Percentiles rank a stretch among this genome's conserved stretches.
Conservation (phyloP, 1,140 invertebrate species). For the Eurosta solidaginis region DNA sequence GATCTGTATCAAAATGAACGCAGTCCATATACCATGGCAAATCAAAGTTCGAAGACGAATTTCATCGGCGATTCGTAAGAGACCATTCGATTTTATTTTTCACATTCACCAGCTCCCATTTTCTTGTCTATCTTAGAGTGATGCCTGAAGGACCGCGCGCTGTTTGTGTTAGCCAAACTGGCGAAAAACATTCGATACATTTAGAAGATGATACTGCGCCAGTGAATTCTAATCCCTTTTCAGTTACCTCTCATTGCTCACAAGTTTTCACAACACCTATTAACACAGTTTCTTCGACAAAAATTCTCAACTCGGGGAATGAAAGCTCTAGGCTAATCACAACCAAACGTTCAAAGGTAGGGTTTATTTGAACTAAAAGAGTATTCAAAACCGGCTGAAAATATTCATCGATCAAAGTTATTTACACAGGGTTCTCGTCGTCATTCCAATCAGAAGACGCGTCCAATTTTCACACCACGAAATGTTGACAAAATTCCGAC, state of each 20-base stretch:
- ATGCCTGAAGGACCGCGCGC: slow-evolving; percentile 11
- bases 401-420: neutral
- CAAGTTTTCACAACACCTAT: neutral
- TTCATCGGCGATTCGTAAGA: slow-evolving; percentile 33
- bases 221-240: neutral
- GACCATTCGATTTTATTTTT: too few relatives aligned
- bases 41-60: slow-evolving; percentile 17
- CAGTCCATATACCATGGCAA: slow-evolving; percentile 20
- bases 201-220: neutral
- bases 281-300: neutral
- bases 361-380: neutral
- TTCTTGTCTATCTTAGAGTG: neutral
- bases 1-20: slow-evolving; percentile 12
- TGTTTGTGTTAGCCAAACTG: neutral
- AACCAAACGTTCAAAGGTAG: neutral
- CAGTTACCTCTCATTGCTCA: neutral
- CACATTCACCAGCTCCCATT: neutral
- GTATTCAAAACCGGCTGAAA: neutral
- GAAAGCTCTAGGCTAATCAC: neutral
- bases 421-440: neutral
- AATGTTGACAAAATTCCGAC: slow-evolving; percentile 10
- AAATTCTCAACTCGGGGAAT: neutral
- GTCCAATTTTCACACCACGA: slow-evolving; percentile 28
- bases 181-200: slow-evolving; percentile 24
- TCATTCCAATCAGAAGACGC: slow-evolving; percentile 20